phyloP scores from a whole-genome alignment of 2,113 vertebrate genomes.

The Ageneiosus marmoratus region DNA sequence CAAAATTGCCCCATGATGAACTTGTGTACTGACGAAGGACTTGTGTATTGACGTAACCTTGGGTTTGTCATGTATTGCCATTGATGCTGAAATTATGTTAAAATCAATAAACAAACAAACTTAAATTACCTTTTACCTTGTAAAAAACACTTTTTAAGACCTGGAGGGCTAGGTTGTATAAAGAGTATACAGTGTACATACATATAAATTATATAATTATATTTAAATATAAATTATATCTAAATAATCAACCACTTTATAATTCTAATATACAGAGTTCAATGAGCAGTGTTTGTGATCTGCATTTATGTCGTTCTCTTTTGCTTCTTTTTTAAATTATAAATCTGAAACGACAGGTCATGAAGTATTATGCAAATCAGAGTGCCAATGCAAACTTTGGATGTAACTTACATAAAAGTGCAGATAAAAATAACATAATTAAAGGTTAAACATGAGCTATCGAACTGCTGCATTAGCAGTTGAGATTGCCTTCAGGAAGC shows the following conservation, averaged over 20 bases:
- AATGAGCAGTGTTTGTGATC: not conserved
- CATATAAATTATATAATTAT: not conserved
- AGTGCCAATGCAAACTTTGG: not conserved
- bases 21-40: too few relatives aligned
- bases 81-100: too few relatives aligned
- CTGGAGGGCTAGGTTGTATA: not conserved
- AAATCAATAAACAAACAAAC: too few relatives aligned
- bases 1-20: too few relatives aligned
- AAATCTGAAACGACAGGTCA: not conserved
- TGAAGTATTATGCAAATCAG: not conserved
- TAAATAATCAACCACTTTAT: not conserved
- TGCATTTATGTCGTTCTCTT: not conserved
- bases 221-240: not conserved
- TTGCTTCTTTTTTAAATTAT: not conserved
- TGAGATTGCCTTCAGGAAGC: constrained; percentile 11
- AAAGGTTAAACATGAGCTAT: not conserved
- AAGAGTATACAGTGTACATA: constrained; percentile 2
- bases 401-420: not conserved
- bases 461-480: not conserved
- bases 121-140: too few relatives aligned
- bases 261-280: not conserved
- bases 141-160: too few relatives aligned
- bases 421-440: not conserved
- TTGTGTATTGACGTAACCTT: too few relatives aligned
- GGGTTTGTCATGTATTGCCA: too few relatives aligned